A percentile compares a stretch with the other conserved stretches of the same genome.
These are phyloP conservation scores for Labroides dimidiatus DNA, from an alignment of 2,797 vertebrate genomes.

Conservation along the genomic window DNA sequence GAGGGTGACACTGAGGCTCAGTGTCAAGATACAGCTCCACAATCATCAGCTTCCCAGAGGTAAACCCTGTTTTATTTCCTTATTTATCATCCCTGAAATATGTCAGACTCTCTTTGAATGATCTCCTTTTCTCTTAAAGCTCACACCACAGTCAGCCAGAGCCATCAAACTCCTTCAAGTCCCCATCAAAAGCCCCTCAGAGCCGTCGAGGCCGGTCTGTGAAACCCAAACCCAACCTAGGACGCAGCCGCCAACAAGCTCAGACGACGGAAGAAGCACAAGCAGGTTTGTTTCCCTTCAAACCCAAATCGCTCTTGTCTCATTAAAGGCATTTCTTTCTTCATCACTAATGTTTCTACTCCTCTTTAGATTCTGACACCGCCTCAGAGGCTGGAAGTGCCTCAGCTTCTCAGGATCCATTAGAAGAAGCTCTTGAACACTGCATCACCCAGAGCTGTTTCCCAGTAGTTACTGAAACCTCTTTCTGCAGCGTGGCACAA, in stretches of 20 bases:
- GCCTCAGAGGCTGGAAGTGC: background rate
- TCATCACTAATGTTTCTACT: background rate
- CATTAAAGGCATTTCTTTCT: background rate
- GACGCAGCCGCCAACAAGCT: conserved; percentile 13
- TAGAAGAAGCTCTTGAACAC: conserved; percentile 23
- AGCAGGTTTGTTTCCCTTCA: conserved; percentile 52
- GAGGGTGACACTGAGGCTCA: background rate
- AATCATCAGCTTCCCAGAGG: conserved; percentile 20
- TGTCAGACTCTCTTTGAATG: background rate
- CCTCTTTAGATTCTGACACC: conserved; percentile 14
- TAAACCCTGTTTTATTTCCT: conserved; percentile 13
- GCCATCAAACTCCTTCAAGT: background rate
- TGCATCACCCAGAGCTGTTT: background rate
- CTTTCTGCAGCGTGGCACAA: background rate
- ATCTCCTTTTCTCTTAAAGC: conserved; percentile 39
- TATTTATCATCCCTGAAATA: background rate
- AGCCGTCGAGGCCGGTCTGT: conserved; percentile 56
- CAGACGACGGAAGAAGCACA: conserved; percentile 11
- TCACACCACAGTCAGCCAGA: conserved; percentile 9
- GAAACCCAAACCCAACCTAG: conserved; percentile 74
- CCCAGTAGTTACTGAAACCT: background rate
- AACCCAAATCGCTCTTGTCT: background rate
- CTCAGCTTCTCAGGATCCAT: conserved; percentile 21
- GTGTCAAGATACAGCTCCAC: conserved; percentile 1
- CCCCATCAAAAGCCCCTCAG: conserved; percentile 32